These are phyloP conservation scores for Phoeniculus purpureus DNA, from an alignment of 2,797 vertebrate species.

Conservation along the genomic window DNA sequence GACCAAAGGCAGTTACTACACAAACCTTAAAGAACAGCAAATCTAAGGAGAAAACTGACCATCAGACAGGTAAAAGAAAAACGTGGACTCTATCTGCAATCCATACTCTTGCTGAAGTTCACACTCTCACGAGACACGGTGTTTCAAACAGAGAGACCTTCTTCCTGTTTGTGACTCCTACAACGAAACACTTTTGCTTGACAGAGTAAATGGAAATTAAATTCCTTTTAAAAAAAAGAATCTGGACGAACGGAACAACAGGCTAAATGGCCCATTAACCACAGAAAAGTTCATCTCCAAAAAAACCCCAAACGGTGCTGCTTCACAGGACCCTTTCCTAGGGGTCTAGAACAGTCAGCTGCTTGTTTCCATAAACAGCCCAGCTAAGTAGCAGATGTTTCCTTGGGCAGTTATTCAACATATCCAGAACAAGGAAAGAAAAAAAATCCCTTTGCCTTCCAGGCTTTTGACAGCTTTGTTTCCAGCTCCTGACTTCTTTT, in stretches of 20 bases:
- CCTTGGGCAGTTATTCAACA: conserved; percentile 67
- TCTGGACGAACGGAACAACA: background rate
- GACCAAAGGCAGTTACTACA: background rate
- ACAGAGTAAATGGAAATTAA: background rate
- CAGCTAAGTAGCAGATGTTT: conserved; percentile 68
- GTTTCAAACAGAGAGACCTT: background rate
- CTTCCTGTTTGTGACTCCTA: background rate
- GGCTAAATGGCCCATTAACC: background rate
- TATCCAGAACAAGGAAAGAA: conserved; percentile 53
- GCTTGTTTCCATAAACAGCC: conserved; percentile 64
- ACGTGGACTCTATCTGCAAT: background rate
- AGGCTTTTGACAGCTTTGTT: conserved; percentile 68
- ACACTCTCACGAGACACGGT: background rate
- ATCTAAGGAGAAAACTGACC: background rate
- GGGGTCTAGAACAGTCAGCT: conserved; percentile 56
- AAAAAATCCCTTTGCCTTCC: conserved; percentile 33
- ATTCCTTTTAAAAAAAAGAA: background rate
- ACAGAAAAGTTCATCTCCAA: background rate
- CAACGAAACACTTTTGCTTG: background rate
- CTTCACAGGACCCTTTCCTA: background rate
- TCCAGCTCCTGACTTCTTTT: conserved; percentile 65
- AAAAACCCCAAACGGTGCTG: background rate
- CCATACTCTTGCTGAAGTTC: background rate
- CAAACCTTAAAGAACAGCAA: background rate
- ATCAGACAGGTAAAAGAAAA: background rate